These are phyloP conservation scores for Netelia fuscicornis DNA, from an alignment of 2,888 invertebrate species.

Conservation along the genomic window DNA sequence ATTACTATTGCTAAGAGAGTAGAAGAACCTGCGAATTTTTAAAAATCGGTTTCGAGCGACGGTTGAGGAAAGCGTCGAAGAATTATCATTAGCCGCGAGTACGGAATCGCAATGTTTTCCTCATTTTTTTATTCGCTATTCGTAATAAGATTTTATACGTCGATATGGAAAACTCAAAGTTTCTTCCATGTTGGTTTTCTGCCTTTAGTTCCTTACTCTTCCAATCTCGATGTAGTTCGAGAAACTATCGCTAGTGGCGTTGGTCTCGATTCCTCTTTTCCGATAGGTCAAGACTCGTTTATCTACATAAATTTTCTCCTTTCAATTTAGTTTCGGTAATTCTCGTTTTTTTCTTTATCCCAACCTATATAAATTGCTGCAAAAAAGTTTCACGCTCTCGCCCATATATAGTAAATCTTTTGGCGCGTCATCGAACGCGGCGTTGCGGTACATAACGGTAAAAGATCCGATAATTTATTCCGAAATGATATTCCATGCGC, in stretches of 20 bases:
- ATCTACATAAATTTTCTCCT: too few species aligned
- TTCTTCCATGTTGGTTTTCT: too few species aligned
- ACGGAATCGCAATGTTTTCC: not conserved
- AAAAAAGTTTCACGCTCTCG: too few species aligned
- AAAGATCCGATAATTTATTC: not conserved
- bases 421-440: too few species aligned
- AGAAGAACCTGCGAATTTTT: not conserved
- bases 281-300: constrained; percentile 1
- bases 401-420: too few species aligned
- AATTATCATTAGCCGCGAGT: not conserved
- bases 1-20: not conserved
- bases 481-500: not conserved
- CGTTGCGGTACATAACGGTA: not conserved
- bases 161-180: too few species aligned
- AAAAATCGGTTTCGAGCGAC: not conserved
- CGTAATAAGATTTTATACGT: too few species aligned
- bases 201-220: too few species aligned
- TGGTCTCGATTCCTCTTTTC: too few species aligned
- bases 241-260: too few species aligned
- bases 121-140: constrained; percentile 21
- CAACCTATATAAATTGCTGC: not conserved
- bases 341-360: constrained; percentile 6
- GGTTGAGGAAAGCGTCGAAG: not conserved
- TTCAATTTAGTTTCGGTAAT: too few species aligned
- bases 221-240: too few species aligned